These are phyloP conservation scores for Cryptops parisi DNA, from an alignment of 2,888 invertebrate genomes.

Conservation along the genomic window DNA sequence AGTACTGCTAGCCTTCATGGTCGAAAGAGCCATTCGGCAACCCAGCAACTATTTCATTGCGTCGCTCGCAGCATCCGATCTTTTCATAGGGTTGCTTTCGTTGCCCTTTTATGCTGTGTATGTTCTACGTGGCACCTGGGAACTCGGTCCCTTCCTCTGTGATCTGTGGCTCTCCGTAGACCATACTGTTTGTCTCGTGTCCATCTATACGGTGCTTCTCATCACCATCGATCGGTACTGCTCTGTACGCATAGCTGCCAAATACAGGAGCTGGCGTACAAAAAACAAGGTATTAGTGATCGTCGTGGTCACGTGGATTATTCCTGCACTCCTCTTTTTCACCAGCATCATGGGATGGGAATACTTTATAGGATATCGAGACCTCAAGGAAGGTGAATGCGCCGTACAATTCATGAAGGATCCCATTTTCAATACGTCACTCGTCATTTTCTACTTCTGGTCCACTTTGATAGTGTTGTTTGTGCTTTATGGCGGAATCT, in stretches of 20 bases:
- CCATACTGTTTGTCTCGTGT: conserved; percentile 96
- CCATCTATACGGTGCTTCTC: conserved; percentile 95
- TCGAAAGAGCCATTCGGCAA: conserved; percentile 82
- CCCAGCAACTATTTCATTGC: conserved; percentile 99
- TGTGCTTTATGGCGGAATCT: conserved; percentile 90
- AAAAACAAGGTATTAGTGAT: conserved; percentile 85
- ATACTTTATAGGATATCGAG: conserved; percentile 85
- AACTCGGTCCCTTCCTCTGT: conserved; percentile 85
- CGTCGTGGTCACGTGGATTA: conserved; percentile 93
- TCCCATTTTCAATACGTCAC: conserved; percentile 89
- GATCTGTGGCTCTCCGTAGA: conserved; percentile 98
- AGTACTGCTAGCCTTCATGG: conserved; percentile 84
- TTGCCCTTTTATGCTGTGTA: conserved; percentile 99
- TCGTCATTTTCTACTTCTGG: conserved; percentile 97
- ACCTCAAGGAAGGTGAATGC: conserved; percentile 73
- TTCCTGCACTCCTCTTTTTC: conserved; percentile 90
- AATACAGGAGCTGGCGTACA: conserved; percentile 92
- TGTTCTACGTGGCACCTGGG: conserved; percentile 92
- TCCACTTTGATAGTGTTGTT: conserved; percentile 89
- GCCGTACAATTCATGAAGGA: conserved; percentile 96
- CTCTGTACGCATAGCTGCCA: conserved; percentile 88
- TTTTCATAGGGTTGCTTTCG: conserved; percentile 93
- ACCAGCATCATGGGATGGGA: conserved; percentile 99
- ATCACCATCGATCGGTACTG: conserved; percentile 98
- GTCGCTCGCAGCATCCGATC: conserved; percentile 90